A percentile compares a stretch with the other conserved stretches of the same genome.
Conservation (phyloP, 2,888 invertebrate genomes). For the Rhorus exstirpatorius region DNA sequence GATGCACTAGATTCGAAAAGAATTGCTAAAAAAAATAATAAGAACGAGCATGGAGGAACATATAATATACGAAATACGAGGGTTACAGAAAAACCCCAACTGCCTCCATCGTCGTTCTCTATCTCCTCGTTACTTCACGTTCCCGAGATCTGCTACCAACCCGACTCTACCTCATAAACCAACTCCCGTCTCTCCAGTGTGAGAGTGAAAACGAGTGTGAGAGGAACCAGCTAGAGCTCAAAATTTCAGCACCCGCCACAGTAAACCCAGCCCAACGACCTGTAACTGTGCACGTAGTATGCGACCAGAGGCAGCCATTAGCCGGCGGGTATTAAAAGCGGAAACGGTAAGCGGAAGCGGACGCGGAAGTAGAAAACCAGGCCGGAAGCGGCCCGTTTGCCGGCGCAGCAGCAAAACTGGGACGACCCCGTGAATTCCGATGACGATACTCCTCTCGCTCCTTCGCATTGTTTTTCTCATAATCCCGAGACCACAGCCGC, state of each 20-base stretch:
- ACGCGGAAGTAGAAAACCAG: conserved; percentile 80
- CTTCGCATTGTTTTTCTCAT: not conserved
- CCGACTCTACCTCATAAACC: not conserved
- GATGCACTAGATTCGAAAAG: not conserved
- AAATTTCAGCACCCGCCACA: conserved; percentile 5
- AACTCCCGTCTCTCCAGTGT: conserved; percentile 3
- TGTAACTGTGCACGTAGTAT: conserved; percentile 51
- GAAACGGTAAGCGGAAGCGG: conserved; percentile 81
- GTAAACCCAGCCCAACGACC: conserved; percentile 12
- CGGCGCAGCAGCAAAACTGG: conserved; percentile 69
- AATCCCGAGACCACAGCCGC: conserved; percentile 14
- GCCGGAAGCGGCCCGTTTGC: conserved; percentile 82
- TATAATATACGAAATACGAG: not conserved
- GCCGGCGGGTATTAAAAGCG: conserved; percentile 81
- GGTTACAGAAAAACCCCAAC: not conserved
- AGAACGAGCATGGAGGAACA: not conserved
- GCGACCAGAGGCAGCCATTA: conserved; percentile 69
- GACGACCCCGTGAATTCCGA: conserved; percentile 39
- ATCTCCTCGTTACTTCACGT: not conserved
- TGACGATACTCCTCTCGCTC: conserved; percentile 35
- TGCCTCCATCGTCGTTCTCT: conserved; percentile 11
- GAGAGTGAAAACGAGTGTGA: not conserved
- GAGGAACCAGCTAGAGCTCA: conserved; percentile 22
- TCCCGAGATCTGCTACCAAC: not conserved
- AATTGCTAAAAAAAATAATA: not conserved